Percentiles rank a stretch among this genome's conserved stretches.
These are phyloP conservation scores for Kradibia gibbosae DNA, from an alignment of 1,140 invertebrate genomes.

Conservation along the genomic window DNA sequence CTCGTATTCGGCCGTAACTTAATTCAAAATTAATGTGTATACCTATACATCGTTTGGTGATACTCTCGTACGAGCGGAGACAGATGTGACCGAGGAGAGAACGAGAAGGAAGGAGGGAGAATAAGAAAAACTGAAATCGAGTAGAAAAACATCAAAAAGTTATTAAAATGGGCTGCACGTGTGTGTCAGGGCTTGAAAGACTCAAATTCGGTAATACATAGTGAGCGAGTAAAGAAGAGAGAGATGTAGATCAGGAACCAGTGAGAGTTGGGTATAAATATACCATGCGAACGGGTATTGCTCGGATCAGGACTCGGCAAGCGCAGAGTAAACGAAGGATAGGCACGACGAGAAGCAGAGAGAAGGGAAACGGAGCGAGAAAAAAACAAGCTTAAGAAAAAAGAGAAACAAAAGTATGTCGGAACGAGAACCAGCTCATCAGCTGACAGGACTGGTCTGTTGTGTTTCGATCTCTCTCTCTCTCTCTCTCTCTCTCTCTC, in stretches of 20 bases:
- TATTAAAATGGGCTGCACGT: conserved; percentile 43
- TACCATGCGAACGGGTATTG: conserved; percentile 59
- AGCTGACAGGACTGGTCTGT: conserved; percentile 70
- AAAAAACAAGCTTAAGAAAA: conserved; percentile 51
- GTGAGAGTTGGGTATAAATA: conserved; percentile 67
- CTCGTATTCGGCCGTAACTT: not conserved
- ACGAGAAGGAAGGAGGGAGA: not conserved
- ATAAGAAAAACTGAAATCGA: conserved; percentile 28
- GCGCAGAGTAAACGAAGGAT: conserved; percentile 5
- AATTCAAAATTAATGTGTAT: conserved; percentile 1
- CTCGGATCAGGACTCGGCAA: conserved; percentile 57
- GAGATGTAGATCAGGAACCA: conserved; percentile 55
- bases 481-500: conserved; percentile 32
- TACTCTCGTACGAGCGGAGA: not conserved
- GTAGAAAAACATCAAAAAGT: conserved; percentile 37
- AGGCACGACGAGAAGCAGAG: conserved; percentile 43
- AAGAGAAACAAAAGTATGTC: conserved; percentile 66
- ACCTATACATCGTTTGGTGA: not conserved
- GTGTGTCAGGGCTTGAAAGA: conserved; percentile 20
- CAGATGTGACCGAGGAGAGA: not conserved
- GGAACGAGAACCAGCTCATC: conserved; percentile 68
- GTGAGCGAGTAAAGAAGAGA: conserved; percentile 47
- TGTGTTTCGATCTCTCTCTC: conserved; percentile 58
- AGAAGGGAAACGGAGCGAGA: conserved; percentile 38
- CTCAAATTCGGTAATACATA: conserved; percentile 36